These are phyloP conservation scores for Cephalopterus ornatus DNA, from an alignment of 2,113 vertebrate genomes.

Conservation along the genomic window DNA sequence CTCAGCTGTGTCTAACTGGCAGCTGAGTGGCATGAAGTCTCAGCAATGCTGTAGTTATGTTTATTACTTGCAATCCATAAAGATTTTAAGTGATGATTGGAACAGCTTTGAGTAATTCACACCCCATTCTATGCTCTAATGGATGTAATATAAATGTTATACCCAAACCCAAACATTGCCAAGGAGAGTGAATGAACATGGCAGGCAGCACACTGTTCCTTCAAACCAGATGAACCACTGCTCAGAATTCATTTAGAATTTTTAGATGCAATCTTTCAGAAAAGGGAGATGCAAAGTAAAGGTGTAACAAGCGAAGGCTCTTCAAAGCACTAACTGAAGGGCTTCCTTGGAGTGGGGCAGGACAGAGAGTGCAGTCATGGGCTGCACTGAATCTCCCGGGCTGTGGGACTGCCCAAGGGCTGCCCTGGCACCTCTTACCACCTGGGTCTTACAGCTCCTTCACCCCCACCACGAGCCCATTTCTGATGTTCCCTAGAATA, in stretches of 20 bases:
- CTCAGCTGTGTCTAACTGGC: neutral
- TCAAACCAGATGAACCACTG: neutral
- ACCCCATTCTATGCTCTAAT: conserved; percentile 32
- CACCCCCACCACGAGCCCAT: neutral
- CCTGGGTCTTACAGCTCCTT: neutral
- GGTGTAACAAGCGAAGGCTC: neutral
- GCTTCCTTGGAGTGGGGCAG: rapidly evolving
- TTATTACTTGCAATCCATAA: conserved; percentile 49
- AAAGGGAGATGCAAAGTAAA: neutral
- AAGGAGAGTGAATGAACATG: neutral
- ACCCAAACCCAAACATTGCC: neutral
- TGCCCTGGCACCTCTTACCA: neutral
- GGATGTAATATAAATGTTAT: conserved; percentile 42
- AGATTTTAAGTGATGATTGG: conserved; percentile 38
- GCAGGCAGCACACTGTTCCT: neutral
- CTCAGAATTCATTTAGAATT: neutral
- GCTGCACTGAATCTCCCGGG: neutral
- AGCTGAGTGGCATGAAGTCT: neutral
- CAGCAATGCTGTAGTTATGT: neutral
- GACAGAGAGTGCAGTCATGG: neutral
- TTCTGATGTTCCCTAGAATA: neutral
- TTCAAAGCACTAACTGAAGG: neutral
- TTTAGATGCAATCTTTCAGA: neutral
- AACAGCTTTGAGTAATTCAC: conserved; percentile 47
- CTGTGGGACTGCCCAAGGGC: neutral